Conservation (phyloP, 53 echinoderm and acorn worm genomes). For the Luidia sarsii region DNA sequence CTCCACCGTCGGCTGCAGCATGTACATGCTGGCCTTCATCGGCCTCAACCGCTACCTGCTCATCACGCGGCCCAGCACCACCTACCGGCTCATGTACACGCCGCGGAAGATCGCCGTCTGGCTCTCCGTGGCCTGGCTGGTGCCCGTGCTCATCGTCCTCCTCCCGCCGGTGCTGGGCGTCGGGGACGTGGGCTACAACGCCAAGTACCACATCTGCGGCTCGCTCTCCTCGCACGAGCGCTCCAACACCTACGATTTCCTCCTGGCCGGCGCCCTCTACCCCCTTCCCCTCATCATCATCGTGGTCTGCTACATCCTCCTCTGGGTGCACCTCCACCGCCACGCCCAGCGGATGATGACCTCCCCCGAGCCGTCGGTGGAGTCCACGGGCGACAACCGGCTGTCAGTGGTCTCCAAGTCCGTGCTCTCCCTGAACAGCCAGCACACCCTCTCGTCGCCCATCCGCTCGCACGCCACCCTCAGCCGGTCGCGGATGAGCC, state of each 20-base stretch:
- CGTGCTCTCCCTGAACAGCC: slow-evolving; percentile 4
- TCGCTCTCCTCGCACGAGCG: slow-evolving; percentile 40
- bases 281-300: slow-evolving; percentile 66
- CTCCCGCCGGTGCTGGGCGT: slow-evolving; percentile 51
- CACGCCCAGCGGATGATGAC: slow-evolving; percentile 52
- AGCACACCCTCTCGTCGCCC: background rate
- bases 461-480: slow-evolving; percentile 2
- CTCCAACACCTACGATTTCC: slow-evolving; percentile 45
- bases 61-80: slow-evolving; percentile 59
- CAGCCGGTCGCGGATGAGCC: slow-evolving; percentile 39
- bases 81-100: slow-evolving; percentile 34
- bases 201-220: slow-evolving; percentile 51
- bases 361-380: slow-evolving; percentile 22
- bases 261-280: slow-evolving; percentile 29
- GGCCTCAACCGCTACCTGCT: slow-evolving; percentile 80
- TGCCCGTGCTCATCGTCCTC: slow-evolving; percentile 51
- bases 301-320: slow-evolving; percentile 51
- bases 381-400: slow-evolving; percentile 34
- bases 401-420: slow-evolving; percentile 39
- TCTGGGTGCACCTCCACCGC: slow-evolving; percentile 47
- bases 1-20: slow-evolving; percentile 53
- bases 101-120: slow-evolving; percentile 40
- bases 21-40: slow-evolving; percentile 82
- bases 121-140: slow-evolving; percentile 67
- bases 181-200: slow-evolving; percentile 58